phyloP scores from a whole-genome alignment of 2,113 vertebrate species.

The Silurus glanis region DNA sequence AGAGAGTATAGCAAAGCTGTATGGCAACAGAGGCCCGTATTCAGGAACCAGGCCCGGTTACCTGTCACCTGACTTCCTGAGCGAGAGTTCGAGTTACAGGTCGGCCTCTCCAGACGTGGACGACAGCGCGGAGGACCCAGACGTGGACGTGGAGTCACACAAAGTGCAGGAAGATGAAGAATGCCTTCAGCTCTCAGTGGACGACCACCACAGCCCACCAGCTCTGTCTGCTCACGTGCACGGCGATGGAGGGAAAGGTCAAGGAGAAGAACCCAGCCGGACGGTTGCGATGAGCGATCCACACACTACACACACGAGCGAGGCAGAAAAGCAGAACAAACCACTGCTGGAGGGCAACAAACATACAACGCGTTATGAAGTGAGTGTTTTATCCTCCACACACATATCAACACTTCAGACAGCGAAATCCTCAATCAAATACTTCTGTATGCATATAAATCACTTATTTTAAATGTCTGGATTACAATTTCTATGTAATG shows the following conservation, averaged over 20 bases:
- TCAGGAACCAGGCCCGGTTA: conserved; percentile 77
- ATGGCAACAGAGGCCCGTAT: conserved; percentile 81
- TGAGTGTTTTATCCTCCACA: conserved; percentile 31
- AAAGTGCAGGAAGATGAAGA: conserved; percentile 84
- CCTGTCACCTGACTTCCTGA: conserved; percentile 88
- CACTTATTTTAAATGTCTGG: neutral
- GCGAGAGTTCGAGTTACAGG: conserved; percentile 92
- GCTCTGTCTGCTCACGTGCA: conserved; percentile 59
- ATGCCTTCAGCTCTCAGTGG: conserved; percentile 63
- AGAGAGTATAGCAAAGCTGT: conserved; percentile 92
- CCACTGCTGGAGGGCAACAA: conserved; percentile 62
- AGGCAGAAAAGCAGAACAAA: conserved; percentile 70
- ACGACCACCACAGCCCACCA: conserved; percentile 66
- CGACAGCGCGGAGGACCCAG: conserved; percentile 90
- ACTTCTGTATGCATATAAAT: neutral
- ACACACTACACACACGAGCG: conserved; percentile 66
- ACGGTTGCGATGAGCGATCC: conserved; percentile 47
- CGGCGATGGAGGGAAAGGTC: conserved; percentile 59
- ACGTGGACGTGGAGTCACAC: conserved; percentile 91
- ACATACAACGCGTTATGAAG: conserved; percentile 52
- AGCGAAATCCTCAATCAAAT: neutral
- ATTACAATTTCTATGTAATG: neutral
- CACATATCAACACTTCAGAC: neutral
- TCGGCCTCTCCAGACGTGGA: conserved; percentile 88
- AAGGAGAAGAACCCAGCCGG: conserved; percentile 59